These are phyloP conservation scores for Allochrocebus solatus DNA, from an alignment of 2,797 vertebrate genomes.

Conservation along the genomic window DNA sequence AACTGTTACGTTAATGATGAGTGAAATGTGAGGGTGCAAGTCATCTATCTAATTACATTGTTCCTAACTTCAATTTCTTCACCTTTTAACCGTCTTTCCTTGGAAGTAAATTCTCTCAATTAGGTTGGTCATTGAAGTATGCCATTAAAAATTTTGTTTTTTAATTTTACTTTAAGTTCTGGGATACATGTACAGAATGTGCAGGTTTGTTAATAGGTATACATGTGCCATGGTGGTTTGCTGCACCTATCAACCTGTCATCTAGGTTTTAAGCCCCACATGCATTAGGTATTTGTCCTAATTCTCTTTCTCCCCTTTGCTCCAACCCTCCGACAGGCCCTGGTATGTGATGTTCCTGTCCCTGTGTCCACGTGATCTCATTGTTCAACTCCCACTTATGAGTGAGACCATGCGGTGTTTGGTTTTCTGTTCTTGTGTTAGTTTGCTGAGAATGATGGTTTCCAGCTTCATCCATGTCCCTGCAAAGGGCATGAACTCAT, in stretches of 20 bases:
- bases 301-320: neutral
- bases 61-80: neutral
- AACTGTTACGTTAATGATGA: neutral
- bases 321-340: neutral
- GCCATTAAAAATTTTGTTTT: neutral
- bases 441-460: neutral
- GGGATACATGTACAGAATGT: neutral
- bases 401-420: neutral
- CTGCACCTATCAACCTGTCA: neutral
- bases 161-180: neutral
- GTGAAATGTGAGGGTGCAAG: neutral
- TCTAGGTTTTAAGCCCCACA: neutral
- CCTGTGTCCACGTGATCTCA: neutral
- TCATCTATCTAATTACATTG: neutral
- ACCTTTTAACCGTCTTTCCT: neutral
- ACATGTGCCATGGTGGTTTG: neutral
- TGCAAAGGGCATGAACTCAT: too few species aligned
- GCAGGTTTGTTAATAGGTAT: neutral
- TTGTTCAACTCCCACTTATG: neutral
- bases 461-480: neutral
- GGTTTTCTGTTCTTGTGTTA: neutral
- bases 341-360: neutral
- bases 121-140: neutral
- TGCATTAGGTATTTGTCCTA: neutral
- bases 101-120: neutral